Evolutionary conservation across 2,113 vertebrate genomes (phyloP).

Genomic region (Heterocephalus glaber): DNA sequence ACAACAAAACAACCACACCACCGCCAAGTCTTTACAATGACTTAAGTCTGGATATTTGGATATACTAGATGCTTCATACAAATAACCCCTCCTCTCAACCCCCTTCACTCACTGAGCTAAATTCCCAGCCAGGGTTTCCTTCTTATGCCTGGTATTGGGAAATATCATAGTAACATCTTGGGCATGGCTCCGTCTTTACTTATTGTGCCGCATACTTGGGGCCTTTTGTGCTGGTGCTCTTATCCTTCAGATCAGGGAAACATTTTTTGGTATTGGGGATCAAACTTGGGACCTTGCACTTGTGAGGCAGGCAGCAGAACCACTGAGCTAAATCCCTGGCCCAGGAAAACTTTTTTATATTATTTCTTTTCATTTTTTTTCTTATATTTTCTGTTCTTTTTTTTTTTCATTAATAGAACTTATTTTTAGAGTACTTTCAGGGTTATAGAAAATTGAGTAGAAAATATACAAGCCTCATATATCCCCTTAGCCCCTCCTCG

Average conservation of each 20-base stretch:
- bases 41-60: neutral
- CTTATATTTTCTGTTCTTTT: neutral
- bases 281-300: too few relatives aligned
- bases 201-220: neutral
- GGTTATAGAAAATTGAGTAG: neutral
- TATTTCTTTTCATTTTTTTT: neutral
- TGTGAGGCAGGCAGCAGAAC: too few relatives aligned
- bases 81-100: neutral
- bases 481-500: fast-evolving
- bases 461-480: neutral
- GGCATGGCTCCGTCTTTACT: neutral
- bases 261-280: too few relatives aligned
- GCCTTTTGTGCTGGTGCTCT: neutral
- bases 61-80: neutral
- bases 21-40: neutral
- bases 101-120: too few relatives aligned
- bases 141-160: neutral
- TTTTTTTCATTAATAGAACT: neutral
- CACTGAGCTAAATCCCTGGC: too few relatives aligned
- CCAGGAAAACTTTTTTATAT: neutral
- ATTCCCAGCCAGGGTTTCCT: neutral
- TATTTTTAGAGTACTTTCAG: neutral
- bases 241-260: neutral
- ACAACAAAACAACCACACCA: too few relatives aligned
- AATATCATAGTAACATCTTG: neutral